Conservation (phyloP, 2,888 invertebrate species). For the Quadroppia sp. region DNA sequence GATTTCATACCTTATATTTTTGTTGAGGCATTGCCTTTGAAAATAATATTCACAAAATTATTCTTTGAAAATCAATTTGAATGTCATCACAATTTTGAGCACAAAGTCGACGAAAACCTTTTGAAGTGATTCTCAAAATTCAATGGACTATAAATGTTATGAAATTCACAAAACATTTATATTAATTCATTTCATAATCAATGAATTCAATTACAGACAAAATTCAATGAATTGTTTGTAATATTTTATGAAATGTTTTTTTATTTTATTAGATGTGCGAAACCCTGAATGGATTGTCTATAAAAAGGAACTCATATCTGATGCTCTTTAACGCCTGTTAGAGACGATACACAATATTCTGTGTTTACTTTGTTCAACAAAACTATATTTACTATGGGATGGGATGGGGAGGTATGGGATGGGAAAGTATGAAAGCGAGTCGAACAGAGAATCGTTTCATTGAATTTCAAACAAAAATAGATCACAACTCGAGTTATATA, state of each 20-base stretch:
- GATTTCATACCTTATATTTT: conserved; percentile 14
- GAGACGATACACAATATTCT: neutral
- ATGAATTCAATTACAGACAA: neutral
- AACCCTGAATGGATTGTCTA: neutral
- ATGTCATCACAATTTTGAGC: neutral
- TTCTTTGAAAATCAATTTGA: neutral
- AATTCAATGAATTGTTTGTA: too few species aligned
- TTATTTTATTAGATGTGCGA: neutral
- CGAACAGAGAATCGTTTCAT: neutral
- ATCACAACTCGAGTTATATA: neutral
- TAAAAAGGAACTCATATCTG: neutral
- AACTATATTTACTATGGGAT: neutral
- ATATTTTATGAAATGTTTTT: neutral
- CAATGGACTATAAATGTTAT: neutral
- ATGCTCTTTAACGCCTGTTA: neutral
- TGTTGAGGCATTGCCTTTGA: conserved; percentile 12
- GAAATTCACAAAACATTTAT: too few species aligned
- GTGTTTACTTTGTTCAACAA: neutral
- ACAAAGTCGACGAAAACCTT: neutral
- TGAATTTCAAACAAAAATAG: conserved; percentile 24
- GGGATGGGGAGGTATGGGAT: conserved; percentile 15
- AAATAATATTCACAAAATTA: neutral
- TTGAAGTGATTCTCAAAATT: neutral
- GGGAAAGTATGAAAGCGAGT: neutral
- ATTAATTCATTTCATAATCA: neutral